phyloP scores from a whole-genome alignment of 2,888 invertebrate species.

The Villa cingulata region DNA sequence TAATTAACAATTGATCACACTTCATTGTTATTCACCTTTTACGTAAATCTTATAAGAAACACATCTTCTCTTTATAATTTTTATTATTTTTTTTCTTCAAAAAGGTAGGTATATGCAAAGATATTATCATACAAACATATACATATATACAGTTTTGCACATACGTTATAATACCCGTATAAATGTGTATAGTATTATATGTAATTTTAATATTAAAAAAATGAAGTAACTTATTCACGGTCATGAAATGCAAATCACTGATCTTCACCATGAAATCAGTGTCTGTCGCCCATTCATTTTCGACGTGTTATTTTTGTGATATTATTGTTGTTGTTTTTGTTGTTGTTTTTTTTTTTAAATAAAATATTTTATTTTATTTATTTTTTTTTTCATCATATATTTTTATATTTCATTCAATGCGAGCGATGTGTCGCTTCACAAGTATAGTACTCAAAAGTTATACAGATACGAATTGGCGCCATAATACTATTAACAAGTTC shows the following conservation, averaged over 20 bases:
- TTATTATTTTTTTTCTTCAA: too few species aligned
- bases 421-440: background rate
- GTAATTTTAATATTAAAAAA: background rate
- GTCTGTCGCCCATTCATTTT: background rate
- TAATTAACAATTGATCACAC: background rate
- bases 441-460: background rate
- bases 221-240: background rate
- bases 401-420: background rate
- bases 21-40: background rate
- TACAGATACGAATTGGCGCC: background rate
- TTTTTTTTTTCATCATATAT: too few species aligned
- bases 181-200: background rate
- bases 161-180: too few species aligned
- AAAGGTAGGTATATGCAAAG: too few species aligned
- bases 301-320: too few species aligned
- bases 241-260: background rate
- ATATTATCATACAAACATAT: too few species aligned
- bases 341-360: too few species aligned
- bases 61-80: too few species aligned
- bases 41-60: too few species aligned
- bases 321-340: too few species aligned
- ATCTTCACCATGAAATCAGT: background rate
- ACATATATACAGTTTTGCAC: background rate
- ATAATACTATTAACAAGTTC: background rate
- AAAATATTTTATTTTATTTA: too few species aligned